A percentile compares a stretch with the other conserved stretches of the same genome.
These are phyloP conservation scores for Pitta sordida DNA, from an alignment of 2,113 vertebrate species.

Conservation along the genomic window DNA sequence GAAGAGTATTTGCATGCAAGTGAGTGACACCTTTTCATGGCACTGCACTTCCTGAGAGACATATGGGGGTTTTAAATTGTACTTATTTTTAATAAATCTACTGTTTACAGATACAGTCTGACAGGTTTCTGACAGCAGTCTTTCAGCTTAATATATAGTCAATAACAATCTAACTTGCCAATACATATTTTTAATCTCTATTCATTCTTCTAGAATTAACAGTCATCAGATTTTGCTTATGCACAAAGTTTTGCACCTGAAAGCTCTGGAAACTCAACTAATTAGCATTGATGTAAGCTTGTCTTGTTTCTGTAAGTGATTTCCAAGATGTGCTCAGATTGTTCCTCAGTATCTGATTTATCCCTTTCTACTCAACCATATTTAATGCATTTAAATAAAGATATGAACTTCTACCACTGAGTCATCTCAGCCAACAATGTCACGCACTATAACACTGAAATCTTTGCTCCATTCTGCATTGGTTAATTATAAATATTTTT, in stretches of 20 bases:
- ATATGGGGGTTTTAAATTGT: not conserved
- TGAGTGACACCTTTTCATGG: not conserved
- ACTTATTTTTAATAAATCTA: not conserved
- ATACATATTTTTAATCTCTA: not conserved
- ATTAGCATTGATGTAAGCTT: not conserved
- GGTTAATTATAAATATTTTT: not conserved
- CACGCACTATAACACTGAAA: not conserved
- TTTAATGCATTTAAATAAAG: not conserved
- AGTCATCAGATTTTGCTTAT: not conserved
- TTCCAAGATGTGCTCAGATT: constrained; percentile 10
- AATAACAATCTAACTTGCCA: not conserved
- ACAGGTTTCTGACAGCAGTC: constrained; percentile 34
- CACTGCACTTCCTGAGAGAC: not conserved
- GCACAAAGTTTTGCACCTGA: not conserved
- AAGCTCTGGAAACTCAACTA: not conserved
- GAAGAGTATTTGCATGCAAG: not conserved
- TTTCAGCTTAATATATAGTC: constrained; percentile 15
- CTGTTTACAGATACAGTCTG: not conserved
- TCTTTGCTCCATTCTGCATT: not conserved
- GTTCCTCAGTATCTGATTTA: not conserved
- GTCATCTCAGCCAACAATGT: not conserved
- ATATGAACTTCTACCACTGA: not conserved
- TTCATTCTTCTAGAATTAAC: not conserved
- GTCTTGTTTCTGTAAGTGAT: not conserved
- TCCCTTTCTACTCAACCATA: not conserved